Conservation (phyloP, 2,113 vertebrate genomes). For the Burhinus bistriatus region DNA sequence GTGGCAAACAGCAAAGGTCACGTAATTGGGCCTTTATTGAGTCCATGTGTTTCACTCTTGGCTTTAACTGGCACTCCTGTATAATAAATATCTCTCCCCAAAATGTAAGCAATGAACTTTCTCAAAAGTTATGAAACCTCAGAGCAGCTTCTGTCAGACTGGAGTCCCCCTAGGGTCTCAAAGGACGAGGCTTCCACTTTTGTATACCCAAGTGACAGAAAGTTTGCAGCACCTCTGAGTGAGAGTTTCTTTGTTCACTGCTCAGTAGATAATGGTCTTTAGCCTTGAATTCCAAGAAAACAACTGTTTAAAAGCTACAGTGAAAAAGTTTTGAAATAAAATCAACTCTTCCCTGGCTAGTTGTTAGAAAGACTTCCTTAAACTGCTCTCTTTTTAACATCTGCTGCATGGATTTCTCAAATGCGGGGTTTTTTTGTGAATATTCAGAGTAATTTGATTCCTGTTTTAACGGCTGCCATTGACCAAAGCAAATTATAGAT, state of each 20-base stretch:
- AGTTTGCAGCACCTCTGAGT: background rate
- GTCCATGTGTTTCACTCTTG: conserved; percentile 67
- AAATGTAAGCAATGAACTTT: conserved; percentile 44
- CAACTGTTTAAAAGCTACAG: background rate
- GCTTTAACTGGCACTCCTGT: conserved; percentile 41
- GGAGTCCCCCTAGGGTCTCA: background rate
- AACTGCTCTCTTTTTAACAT: background rate
- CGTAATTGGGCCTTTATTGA: conserved; percentile 77
- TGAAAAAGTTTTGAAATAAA: background rate
- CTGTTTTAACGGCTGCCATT: background rate
- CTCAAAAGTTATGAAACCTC: conserved; percentile 61
- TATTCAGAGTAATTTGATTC: background rate
- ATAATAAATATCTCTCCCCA: conserved; percentile 45
- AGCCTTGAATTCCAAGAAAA: background rate
- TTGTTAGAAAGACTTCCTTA: background rate
- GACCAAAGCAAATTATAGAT: background rate
- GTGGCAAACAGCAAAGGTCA: conserved; percentile 74
- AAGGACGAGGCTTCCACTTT: background rate
- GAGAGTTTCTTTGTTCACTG: background rate
- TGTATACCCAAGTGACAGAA: background rate
- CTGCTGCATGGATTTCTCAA: background rate
- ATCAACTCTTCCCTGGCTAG: background rate
- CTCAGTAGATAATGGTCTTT: background rate
- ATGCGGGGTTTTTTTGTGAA: background rate
- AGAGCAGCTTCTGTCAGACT: conserved; percentile 53